Base-by-base conservation (phyloP, 2,113 vertebrate genomes). In the Pterocles gutturalis region DNA sequence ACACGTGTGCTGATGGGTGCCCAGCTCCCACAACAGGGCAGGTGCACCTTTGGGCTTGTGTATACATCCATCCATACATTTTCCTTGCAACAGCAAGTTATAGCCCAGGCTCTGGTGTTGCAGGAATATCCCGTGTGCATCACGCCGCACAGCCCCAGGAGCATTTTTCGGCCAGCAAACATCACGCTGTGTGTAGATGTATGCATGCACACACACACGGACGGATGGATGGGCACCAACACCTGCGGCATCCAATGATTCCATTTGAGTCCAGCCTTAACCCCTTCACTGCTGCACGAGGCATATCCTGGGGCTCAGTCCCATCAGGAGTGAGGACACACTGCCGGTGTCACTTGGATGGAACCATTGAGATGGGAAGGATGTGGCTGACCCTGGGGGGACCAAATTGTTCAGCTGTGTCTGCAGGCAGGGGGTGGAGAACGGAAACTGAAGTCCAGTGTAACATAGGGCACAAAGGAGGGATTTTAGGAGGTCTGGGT, bases 291-390 rank as follows among this genome's bases (percentile, higher is more conserved):
- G 2, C 85, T 80, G 82, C 64, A 60, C 79, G 13, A 86, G 62
- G 43, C 22, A 38, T 9, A 3, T 67, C 45, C 69, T 20, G 43
- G 8, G 5, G 33, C 25, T 95, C 1, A 1, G 64, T 15, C 72
- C 57, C 46, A 1, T 8, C 13, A 0, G 24, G 38, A 62, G 7
- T 3, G 1, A 17, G n/a, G 3, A 49, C 20, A 5, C 0, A 0
- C n/a, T 33, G 28, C 28, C 2, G 14, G n/a, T 55, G 76, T 45
- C 17, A 4, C 57, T 43, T 36, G 0, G 4, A 6, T 1, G 1
- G 25, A 79, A 36, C 24, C 1, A 1, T 8, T 17, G 77, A 69
- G 66, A 5, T 70, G 72, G 51, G 38, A 62, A 54, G 38, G n/a
- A 55, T 19, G 57, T 48, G 73, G 22, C 55, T 58, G 80, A 48